These are phyloP conservation scores for Drosophila mayri DNA, from an alignment of 1,140 invertebrate genomes.

Conservation along the genomic window DNA sequence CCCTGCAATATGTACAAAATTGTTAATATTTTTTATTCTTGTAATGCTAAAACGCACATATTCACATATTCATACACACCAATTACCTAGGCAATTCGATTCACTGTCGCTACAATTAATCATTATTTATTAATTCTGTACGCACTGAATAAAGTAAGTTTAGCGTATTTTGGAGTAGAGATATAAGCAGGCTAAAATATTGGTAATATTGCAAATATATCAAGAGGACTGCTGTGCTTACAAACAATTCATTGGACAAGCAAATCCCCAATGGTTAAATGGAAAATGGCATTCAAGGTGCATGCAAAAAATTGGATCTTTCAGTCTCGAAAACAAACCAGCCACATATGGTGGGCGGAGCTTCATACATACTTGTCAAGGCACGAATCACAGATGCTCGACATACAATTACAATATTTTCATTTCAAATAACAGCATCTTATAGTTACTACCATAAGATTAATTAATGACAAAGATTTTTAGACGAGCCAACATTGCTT, in stretches of 20 bases:
- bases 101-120: conserved; percentile 8
- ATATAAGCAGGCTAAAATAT: conserved; percentile 39
- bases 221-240: conserved; percentile 35
- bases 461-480: too few species aligned
- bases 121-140: conserved; percentile 9
- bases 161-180: conserved; percentile 15
- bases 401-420: conserved; percentile 17
- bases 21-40: conserved; percentile 9
- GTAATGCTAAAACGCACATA: conserved; percentile 72
- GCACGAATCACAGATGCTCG: conserved; percentile 46
- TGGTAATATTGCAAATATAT: conserved; percentile 66
- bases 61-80: conserved; percentile 35
- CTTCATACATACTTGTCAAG: conserved; percentile 7
- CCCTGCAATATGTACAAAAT: conserved; percentile 54
- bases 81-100: conserved; percentile 20
- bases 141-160: conserved; percentile 16
- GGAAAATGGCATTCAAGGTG: conserved; percentile 37
- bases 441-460: conserved; percentile 29
- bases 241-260: conserved; percentile 19
- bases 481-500: conserved; percentile 1
- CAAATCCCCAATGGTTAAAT: conserved; percentile 24
- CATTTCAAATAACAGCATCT: conserved; percentile 23
- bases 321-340: conserved; percentile 25
- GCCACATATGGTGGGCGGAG: conserved; percentile 15
- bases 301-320: conserved; percentile 14